A percentile compares a stretch with the other conserved stretches of the same genome.
phyloP scores from a whole-genome alignment of 2,797 vertebrate species.

The Coreius guichenoti region DNA sequence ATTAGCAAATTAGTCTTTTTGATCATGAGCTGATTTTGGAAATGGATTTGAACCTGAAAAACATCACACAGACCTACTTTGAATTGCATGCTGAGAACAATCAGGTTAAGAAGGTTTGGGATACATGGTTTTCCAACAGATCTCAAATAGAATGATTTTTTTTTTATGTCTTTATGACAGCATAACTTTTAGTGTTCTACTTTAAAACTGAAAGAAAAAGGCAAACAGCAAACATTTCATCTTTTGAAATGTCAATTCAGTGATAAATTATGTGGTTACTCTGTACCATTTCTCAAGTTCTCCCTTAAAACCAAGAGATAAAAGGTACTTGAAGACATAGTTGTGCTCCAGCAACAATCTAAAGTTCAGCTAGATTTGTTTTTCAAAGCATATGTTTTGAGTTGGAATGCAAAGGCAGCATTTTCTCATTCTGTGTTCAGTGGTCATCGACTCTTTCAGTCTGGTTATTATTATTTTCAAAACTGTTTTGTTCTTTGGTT shows the following conservation, averaged over 20 bases:
- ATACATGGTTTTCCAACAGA: not conserved
- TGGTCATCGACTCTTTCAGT: slow-evolving; percentile 27
- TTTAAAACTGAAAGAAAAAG: slow-evolving; percentile 2
- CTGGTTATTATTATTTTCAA: slow-evolving; percentile 46
- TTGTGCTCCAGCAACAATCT: not conserved
- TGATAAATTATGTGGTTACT: not conserved
- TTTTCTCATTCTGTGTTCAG: slow-evolving; percentile 7
- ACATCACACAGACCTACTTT: not conserved
- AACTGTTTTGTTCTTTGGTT: slow-evolving; percentile 20
- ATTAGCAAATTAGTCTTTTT: not conserved
- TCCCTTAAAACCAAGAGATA: not conserved
- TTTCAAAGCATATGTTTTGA: slow-evolving; percentile 30
- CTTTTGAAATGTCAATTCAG: slow-evolving; percentile 16
- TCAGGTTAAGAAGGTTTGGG: not conserved
- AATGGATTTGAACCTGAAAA: not conserved
- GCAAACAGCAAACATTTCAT: not conserved
- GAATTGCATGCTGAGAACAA: not conserved
- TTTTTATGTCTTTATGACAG: not conserved
- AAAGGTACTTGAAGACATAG: slow-evolving; percentile 22
- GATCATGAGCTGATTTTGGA: not conserved
- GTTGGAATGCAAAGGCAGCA: not conserved
- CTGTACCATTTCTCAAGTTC: not conserved
- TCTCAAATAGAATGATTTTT: not conserved
- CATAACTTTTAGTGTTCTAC: slow-evolving; percentile 3
- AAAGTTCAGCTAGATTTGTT: not conserved